phyloP scores from a whole-genome alignment of 2,888 invertebrate genomes.

The Selenia dentaria region DNA sequence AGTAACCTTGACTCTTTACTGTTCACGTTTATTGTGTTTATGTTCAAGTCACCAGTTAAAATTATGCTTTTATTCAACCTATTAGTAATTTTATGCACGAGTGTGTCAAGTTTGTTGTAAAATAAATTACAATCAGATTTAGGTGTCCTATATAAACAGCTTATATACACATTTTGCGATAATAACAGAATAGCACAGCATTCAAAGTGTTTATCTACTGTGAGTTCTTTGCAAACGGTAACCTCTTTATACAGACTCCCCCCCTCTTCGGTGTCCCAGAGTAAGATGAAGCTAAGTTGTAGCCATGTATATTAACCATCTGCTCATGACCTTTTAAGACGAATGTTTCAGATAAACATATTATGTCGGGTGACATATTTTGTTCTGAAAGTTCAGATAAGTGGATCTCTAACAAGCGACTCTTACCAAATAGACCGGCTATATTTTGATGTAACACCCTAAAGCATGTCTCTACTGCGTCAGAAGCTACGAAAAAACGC shows the following conservation, averaged over 20 bases:
- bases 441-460: too few relatives aligned
- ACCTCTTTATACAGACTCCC: not conserved
- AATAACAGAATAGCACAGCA: not conserved
- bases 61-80: not conserved
- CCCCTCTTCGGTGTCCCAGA: not conserved
- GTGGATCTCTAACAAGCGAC: too few relatives aligned
- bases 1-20: not conserved
- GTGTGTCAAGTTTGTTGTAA: not conserved
- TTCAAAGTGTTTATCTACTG: not conserved
- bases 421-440: too few relatives aligned
- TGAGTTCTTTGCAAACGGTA: not conserved
- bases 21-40: too few relatives aligned
- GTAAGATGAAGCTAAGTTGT: not conserved
- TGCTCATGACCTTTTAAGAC: not conserved
- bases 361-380: too few relatives aligned
- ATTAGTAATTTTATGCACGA: not conserved
- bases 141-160: slow-evolving; percentile 1
- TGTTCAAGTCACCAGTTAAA: not conserved
- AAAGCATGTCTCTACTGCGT: too few relatives aligned
- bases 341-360: slow-evolving; percentile 4
- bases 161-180: not conserved
- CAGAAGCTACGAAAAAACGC: too few relatives aligned
- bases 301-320: not conserved
- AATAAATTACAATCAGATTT: not conserved
- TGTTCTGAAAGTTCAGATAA: too few relatives aligned